Conservation (phyloP, 2,113 vertebrate genomes). For the Erythrocebus patas region DNA sequence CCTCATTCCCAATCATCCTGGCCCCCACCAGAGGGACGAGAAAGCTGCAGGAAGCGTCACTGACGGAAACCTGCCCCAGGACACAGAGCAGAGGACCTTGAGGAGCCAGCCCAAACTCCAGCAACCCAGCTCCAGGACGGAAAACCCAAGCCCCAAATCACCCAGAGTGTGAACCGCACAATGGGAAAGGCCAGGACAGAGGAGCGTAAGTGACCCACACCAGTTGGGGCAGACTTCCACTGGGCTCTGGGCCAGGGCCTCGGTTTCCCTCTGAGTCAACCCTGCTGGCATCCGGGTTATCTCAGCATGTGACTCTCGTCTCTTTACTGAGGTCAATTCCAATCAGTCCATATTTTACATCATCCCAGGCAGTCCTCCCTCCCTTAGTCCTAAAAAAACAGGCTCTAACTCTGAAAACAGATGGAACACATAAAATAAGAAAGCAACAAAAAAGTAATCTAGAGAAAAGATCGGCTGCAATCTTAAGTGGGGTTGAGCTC, state of each 20-base stretch:
- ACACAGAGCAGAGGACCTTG: background rate
- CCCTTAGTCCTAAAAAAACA: background rate
- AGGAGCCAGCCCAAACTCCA: background rate
- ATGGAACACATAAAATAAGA: background rate
- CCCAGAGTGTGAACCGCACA: background rate
- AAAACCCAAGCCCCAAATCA: background rate
- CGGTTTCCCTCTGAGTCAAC: background rate
- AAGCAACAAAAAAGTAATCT: background rate
- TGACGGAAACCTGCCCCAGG: background rate
- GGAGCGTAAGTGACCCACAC: background rate
- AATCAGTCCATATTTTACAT: background rate
- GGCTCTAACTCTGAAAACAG: background rate
- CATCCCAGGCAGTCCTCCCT: background rate
- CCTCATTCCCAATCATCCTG: too few species aligned
- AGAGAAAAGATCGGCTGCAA: background rate
- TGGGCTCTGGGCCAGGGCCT: background rate
- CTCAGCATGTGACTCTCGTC: background rate
- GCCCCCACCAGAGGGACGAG: background rate
- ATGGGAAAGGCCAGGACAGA: background rate
- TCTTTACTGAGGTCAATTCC: background rate
- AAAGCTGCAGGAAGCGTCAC: fast-evolving
- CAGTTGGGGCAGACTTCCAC: background rate
- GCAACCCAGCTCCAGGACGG: background rate
- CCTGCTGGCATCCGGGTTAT: background rate
- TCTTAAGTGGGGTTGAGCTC: background rate